Conservation (phyloP, 2,113 vertebrate genomes). For the Xiphophorus hellerii region DNA sequence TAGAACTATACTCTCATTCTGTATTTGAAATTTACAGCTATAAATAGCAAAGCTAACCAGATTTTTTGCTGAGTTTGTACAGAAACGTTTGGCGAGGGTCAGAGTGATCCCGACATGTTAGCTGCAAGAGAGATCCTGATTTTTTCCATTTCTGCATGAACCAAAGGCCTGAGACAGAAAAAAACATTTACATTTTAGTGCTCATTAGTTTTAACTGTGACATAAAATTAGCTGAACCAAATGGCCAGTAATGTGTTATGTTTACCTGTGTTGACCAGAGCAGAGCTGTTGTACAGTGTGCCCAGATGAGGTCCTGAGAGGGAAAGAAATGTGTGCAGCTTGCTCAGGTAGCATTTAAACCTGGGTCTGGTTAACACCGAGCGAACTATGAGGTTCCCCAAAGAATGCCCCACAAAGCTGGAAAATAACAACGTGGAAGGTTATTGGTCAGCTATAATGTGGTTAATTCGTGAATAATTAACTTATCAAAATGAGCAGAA, state of each 20-base stretch:
- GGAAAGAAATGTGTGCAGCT: constrained; percentile 96
- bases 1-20: not conserved
- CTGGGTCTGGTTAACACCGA: constrained; percentile 95
- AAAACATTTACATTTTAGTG: not conserved
- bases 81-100: constrained; percentile 98
- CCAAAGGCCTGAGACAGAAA: constrained; percentile 88
- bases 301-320: constrained; percentile 97
- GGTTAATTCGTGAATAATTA: not conserved
- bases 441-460: not conserved
- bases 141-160: constrained; percentile 99
- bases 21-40: not conserved
- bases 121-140: constrained; percentile 93
- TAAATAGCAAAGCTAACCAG: constrained; percentile 80
- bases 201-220: not conserved
- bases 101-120: constrained; percentile 96
- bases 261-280: constrained; percentile 97
- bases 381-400: constrained; percentile 98
- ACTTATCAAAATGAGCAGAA: not conserved
- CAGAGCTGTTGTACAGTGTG: constrained; percentile 97
- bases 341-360: constrained; percentile 96
- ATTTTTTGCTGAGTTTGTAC: constrained; percentile 98
- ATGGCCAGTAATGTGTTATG: not conserved
- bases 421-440: not conserved
- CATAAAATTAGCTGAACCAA: constrained; percentile 1
- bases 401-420: constrained; percentile 98